Conservation (phyloP, 2,888 invertebrate genomes). For the Rosalia funebris region DNA sequence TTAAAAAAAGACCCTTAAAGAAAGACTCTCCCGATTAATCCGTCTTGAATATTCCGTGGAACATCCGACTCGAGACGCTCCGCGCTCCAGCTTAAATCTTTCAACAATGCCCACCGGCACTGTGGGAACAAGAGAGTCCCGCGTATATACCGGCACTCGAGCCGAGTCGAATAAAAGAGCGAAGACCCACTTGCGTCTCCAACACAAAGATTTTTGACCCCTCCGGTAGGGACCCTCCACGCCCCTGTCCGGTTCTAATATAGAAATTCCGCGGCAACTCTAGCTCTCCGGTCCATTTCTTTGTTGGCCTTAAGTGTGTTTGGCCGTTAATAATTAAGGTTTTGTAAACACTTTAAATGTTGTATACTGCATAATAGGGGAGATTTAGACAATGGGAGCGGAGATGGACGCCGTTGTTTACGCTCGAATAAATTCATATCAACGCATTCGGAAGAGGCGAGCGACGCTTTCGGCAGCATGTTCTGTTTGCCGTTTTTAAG, state of each 20-base stretch:
- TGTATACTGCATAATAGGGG: slow-evolving; percentile 61
- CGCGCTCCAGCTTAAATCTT: background rate
- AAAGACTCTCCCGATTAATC: no score
- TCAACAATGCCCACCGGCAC: background rate
- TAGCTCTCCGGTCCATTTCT: slow-evolving; percentile 37
- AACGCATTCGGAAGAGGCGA: slow-evolving; percentile 3
- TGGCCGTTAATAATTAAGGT: slow-evolving; percentile 62
- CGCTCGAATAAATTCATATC: slow-evolving; percentile 21
- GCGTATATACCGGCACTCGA: background rate
- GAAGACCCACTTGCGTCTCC: background rate
- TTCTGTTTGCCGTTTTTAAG: no score
- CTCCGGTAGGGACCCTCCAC: slow-evolving; percentile 8
- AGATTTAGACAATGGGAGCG: slow-evolving; percentile 37
- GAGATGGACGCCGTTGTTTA: slow-evolving; percentile 1
- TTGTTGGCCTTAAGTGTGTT: slow-evolving; percentile 56
- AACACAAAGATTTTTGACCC: slow-evolving; percentile 7
- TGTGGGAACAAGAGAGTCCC: background rate
- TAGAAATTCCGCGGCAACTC: slow-evolving; percentile 32
- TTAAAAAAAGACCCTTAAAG: no score
- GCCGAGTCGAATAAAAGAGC: background rate
- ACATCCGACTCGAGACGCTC: no score
- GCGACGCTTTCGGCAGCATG: no score
- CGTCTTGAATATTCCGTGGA: no score
- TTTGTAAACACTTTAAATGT: slow-evolving; percentile 58
- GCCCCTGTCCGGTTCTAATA: slow-evolving; percentile 35